Percentiles rank a stretch among this genome's conserved stretches.
Conservation (phyloP, 2,113 vertebrate genomes). For the Elephas maximus region DNA sequence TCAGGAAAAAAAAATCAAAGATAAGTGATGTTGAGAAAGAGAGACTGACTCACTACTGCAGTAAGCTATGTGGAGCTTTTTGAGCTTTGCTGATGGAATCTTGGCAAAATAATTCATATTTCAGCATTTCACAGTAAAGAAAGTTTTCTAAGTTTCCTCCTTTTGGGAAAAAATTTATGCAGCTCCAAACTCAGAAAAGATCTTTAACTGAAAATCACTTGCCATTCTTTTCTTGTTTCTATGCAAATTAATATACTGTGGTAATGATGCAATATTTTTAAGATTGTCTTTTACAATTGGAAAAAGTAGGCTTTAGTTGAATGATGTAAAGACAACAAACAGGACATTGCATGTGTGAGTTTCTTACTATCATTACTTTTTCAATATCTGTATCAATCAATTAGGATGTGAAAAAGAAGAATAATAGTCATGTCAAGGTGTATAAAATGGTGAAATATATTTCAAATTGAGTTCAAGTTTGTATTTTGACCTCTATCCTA, state of each 20-base stretch:
- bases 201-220: not conserved
- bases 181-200: slow-evolving; percentile 20
- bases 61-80: not conserved
- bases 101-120: slow-evolving; percentile 43
- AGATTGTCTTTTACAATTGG: not conserved
- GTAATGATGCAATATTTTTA: not conserved
- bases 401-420: not conserved
- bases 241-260: slow-evolving; percentile 21
- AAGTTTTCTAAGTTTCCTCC: not conserved
- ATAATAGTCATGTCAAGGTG: not conserved
- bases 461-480: slow-evolving; percentile 14
- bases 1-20: not conserved
- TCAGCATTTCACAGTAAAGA: slow-evolving; percentile 9
- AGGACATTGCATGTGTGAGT: not conserved
- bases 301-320: not conserved
- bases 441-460: not conserved
- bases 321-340: not conserved
- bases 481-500: not conserved
- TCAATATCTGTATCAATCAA: not conserved
- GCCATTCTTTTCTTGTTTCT: not conserved
- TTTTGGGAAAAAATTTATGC: not conserved
- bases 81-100: not conserved
- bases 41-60: not conserved
- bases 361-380: not conserved
- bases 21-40: not conserved